phyloP scores from a whole-genome alignment of 2,888 invertebrate genomes.

The Villa cingulata region DNA sequence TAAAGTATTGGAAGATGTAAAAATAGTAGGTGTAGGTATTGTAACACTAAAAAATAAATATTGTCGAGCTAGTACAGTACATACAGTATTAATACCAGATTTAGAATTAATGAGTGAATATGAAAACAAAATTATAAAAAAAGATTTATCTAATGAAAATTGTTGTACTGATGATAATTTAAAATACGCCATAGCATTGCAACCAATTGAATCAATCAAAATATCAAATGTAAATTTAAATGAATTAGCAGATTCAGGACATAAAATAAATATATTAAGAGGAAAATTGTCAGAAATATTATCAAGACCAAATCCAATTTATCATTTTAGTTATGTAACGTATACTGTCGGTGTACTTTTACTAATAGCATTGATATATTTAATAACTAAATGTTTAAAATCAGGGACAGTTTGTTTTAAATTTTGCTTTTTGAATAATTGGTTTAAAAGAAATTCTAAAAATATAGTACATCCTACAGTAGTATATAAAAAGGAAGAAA shows the following conservation, averaged over 20 bases:
- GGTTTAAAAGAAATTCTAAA: no score
- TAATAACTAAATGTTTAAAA: no score
- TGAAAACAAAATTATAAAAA: neutral
- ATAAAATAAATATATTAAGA: constrained; percentile 1
- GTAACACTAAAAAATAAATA: constrained; percentile 1
- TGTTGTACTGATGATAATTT: constrained; percentile 6
- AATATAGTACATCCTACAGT: no score
- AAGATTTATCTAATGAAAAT: neutral
- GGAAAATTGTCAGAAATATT: neutral
- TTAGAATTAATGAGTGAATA: neutral
- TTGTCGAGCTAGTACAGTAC: neutral
- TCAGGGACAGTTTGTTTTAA: no score
- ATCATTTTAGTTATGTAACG: no score
- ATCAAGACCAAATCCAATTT: no score
- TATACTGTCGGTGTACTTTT: no score
- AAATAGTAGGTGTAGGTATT: neutral
- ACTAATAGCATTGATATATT: no score
- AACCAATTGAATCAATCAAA: neutral
- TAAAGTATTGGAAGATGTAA: neutral
- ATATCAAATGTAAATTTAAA: neutral
- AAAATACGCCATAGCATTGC: constrained; percentile 1
- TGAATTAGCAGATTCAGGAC: constrained; percentile 1
- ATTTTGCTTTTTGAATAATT: no score
- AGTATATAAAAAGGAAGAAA: no score
- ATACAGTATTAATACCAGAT: neutral